Percentiles rank a stretch among this genome's conserved stretches.
Evolutionary conservation across 2,797 vertebrate genomes (phyloP).

Genomic region (Lepidocolaptes lacrymiger): DNA sequence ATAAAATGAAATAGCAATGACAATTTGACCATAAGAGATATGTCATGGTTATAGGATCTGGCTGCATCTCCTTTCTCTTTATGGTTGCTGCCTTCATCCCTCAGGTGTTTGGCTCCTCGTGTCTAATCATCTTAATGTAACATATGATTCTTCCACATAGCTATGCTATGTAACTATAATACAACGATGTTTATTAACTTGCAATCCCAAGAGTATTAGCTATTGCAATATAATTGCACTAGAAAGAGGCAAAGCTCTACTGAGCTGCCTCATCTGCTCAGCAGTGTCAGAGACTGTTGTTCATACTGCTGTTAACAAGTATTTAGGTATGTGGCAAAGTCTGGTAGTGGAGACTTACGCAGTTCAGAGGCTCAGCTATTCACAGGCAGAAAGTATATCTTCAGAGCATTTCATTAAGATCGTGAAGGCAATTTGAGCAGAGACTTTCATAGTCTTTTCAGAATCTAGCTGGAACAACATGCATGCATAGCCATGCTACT

Average conservation of each 20-base stretch:
- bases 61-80: not conserved
- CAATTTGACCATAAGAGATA: not conserved
- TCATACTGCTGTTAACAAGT: fast-evolving
- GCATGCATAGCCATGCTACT: not conserved
- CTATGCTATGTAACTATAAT: not conserved
- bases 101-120: not conserved
- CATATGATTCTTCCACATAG: not conserved
- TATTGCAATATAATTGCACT: not conserved
- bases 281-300: not conserved
- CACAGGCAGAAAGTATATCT: not conserved
- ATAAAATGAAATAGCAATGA: not conserved
- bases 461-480: not conserved
- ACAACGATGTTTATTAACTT: not conserved
- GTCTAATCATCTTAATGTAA: not conserved
- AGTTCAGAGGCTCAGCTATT: not conserved
- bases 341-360: not conserved
- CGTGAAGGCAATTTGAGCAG: not conserved
- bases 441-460: not conserved
- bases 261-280: not conserved
- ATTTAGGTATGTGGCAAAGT: not conserved
- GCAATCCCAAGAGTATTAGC: not conserved
- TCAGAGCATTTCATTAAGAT: not conserved
- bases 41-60: not conserved
- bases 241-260: not conserved
- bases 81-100: not conserved